Evolutionary conservation across 2,797 vertebrate species (phyloP).

Genomic region (Rhincodon typus): DNA sequence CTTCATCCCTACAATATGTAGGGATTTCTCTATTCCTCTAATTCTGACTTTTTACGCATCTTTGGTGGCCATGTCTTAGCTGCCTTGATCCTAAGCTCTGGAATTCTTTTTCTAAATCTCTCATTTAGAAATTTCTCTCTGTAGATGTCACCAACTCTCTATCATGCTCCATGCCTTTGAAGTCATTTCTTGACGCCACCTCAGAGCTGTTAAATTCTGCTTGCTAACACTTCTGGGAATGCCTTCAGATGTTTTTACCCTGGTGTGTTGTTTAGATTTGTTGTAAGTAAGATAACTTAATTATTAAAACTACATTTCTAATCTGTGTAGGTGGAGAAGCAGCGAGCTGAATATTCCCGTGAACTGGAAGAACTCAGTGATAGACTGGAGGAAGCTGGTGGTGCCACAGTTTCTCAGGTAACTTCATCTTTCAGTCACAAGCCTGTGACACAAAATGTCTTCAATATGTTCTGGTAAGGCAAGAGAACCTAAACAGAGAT

Average conservation of each 20-base stretch:
- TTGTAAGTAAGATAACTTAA: neutral
- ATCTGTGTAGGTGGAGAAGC: slow-evolving; percentile 60
- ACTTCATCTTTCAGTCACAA: neutral
- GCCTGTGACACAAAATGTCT: neutral
- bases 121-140: neutral
- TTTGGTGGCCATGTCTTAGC: too few relatives aligned
- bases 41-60: neutral
- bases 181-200: neutral
- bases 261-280: neutral
- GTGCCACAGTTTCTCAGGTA: slow-evolving; percentile 59
- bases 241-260: neutral
- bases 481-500: neutral
- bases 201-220: neutral
- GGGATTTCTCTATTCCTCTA: neutral
- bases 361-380: slow-evolving; percentile 65
- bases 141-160: neutral
- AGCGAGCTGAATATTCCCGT: slow-evolving; percentile 56
- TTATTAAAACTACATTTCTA: neutral
- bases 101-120: neutral
- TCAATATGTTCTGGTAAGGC: neutral
- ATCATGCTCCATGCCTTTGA: neutral
- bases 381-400: slow-evolving; percentile 58
- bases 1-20: neutral
- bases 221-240: neutral
- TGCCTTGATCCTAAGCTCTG: neutral